Evolutionary conservation across 2,888 invertebrate species (phyloP).

Genomic region (Globia sparganii): DNA sequence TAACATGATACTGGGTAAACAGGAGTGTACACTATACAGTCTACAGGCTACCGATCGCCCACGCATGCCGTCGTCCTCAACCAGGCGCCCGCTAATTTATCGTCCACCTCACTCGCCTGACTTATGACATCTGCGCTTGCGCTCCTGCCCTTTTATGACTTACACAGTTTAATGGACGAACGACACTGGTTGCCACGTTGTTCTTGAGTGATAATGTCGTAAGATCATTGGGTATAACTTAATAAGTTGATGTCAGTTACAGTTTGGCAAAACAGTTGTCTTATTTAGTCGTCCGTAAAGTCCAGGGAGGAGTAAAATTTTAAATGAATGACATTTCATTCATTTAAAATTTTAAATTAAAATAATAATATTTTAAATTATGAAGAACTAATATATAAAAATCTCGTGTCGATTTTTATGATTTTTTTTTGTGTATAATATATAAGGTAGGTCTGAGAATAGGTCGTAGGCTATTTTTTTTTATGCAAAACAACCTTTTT

Average conservation of each 20-base stretch:
- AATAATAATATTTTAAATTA: no score
- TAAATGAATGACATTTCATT: background rate
- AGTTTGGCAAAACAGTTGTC: background rate
- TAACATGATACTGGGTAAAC: constrained; percentile 57
- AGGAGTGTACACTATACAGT: constrained; percentile 30
- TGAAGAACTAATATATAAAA: no score
- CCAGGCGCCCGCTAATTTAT: constrained; percentile 62
- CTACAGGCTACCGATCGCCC: constrained; percentile 61
- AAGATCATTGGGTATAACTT: constrained; percentile 19
- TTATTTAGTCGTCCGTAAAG: background rate
- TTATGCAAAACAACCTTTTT: no score
- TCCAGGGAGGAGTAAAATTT: no score
- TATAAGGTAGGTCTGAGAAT: no score
- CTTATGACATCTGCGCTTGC: constrained; percentile 64
- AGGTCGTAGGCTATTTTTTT: no score
- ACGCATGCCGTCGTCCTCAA: constrained; percentile 60
- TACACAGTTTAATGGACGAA: constrained; percentile 66
- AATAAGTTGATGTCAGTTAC: constrained; percentile 9
- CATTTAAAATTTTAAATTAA: no score
- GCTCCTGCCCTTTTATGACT: constrained; percentile 71
- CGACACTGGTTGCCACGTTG: constrained; percentile 51
- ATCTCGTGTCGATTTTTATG: no score
- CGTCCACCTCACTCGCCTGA: constrained; percentile 60
- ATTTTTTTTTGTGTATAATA: no score
- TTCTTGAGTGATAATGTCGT: constrained; percentile 46